These are phyloP conservation scores for Acrossocheilus wenchowensis DNA, from an alignment of 2,797 vertebrate genomes.

Conservation along the genomic window DNA sequence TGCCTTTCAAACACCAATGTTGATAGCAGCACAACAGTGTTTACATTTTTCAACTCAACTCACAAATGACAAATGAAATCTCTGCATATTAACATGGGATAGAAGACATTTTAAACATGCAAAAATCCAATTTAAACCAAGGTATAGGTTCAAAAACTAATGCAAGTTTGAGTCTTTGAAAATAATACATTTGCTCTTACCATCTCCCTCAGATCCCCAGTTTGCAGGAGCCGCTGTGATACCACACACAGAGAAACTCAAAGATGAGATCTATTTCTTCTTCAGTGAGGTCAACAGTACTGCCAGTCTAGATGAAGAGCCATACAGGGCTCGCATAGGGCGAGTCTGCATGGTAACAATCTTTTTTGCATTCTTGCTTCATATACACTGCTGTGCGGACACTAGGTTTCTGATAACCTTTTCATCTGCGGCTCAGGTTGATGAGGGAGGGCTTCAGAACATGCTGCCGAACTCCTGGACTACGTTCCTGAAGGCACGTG, in stretches of 20 bases:
- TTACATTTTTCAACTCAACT: background rate
- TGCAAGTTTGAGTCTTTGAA: conserved; percentile 16
- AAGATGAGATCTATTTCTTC: conserved; percentile 85
- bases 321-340: conserved; percentile 79
- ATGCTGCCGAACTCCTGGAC: conserved; percentile 80
- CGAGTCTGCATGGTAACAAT: conserved; percentile 79
- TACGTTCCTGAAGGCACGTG: conserved; percentile 83
- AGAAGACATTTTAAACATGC: background rate
- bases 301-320: conserved; percentile 79
- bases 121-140: background rate
- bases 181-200: conserved; percentile 22
- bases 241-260: conserved; percentile 69
- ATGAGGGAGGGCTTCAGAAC: conserved; percentile 78
- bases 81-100: background rate
- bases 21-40: background rate
- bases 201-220: conserved; percentile 73
- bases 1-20: background rate
- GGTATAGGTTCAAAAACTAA: background rate
- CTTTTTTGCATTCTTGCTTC: conserved; percentile 16
- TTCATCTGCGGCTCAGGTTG: conserved; percentile 70
- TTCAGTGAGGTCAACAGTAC: conserved; percentile 83
- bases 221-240: conserved; percentile 82
- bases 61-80: background rate
- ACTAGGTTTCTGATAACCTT: background rate
- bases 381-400: background rate